These are phyloP conservation scores for Dynastes hyllus DNA, from an alignment of 2,888 invertebrate genomes.

Conservation along the genomic window DNA sequence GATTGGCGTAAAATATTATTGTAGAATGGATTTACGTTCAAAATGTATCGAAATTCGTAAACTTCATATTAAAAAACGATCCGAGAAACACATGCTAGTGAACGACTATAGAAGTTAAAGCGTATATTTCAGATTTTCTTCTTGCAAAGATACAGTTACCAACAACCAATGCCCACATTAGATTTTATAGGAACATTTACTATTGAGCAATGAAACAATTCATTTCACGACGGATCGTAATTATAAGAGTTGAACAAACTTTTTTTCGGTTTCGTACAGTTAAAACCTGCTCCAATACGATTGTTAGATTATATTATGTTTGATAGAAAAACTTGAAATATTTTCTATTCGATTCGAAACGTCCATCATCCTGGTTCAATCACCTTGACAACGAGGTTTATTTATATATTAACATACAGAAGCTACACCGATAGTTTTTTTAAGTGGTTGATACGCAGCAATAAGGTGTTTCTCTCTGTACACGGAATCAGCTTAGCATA, in stretches of 20 bases:
- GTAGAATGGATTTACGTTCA: background rate
- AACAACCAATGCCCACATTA: background rate
- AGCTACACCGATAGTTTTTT: conserved; percentile 15
- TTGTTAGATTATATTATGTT: conserved; percentile 39
- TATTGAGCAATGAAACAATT: conserved; percentile 38
- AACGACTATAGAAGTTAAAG: background rate
- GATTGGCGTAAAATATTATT: background rate
- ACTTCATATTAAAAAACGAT: background rate
- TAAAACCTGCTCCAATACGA: conserved; percentile 39
- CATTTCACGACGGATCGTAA: conserved; percentile 22
- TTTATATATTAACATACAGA: conserved; percentile 43
- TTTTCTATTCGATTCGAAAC: conserved; percentile 44
- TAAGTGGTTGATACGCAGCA: conserved; percentile 15
- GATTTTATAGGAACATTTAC: conserved; percentile 25
- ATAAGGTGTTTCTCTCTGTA: conserved; percentile 21
- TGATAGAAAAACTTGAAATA: conserved; percentile 43
- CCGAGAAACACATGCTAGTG: background rate
- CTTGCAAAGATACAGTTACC: background rate
- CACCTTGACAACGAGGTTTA: conserved; percentile 36
- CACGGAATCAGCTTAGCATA: conserved; percentile 9
- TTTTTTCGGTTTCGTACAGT: conserved; percentile 30
- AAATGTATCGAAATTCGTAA: background rate
- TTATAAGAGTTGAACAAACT: conserved; percentile 27
- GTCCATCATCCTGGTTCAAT: conserved; percentile 40
- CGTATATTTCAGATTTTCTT: background rate